phyloP scores from a whole-genome alignment of 1,140 invertebrate species.

The Leptonema lineaticorne region DNA sequence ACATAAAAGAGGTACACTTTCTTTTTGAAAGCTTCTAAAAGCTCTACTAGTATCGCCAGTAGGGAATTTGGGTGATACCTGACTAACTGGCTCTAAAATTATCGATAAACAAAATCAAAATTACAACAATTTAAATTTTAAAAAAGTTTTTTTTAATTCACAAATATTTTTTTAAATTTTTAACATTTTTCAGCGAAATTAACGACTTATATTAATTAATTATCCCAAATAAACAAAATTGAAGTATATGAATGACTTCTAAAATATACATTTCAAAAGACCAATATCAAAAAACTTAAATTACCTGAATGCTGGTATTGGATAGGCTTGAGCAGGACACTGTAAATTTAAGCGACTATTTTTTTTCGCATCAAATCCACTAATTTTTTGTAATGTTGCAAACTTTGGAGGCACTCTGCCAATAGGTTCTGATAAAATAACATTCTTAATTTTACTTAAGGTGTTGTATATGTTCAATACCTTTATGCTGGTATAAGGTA shows the following conservation, averaged over 20 bases:
- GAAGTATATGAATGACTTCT: too few species aligned
- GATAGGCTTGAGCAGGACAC: slow-evolving; percentile 69
- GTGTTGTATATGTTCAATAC: slow-evolving; percentile 48
- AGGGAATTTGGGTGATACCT: slow-evolving; percentile 74
- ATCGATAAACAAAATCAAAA: too few species aligned
- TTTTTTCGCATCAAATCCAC: slow-evolving; percentile 51
- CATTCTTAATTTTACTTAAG: neutral
- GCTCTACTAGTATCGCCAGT: slow-evolving; percentile 66
- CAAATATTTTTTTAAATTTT: too few species aligned
- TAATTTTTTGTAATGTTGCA: slow-evolving; percentile 54
- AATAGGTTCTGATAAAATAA: slow-evolving; percentile 57
- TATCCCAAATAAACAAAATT: too few species aligned
- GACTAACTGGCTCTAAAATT: slow-evolving; percentile 71
- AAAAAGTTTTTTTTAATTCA: too few species aligned
- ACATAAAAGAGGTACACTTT: slow-evolving; percentile 65
- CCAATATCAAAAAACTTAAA: too few species aligned
- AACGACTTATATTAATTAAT: too few species aligned
- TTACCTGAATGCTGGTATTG: slow-evolving; percentile 62
- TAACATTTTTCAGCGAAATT: too few species aligned
- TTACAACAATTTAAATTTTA: too few species aligned
- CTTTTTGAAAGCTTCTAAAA: slow-evolving; percentile 56
- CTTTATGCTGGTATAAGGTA: slow-evolving; percentile 66
- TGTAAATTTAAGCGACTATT: slow-evolving; percentile 50
- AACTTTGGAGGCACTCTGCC: slow-evolving; percentile 55
- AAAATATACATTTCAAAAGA: too few species aligned